Evolutionary conservation across 2,797 vertebrate species (phyloP), one percentile per base, ranked within the genome.

Genomic region (Chanos chanos): DNA sequence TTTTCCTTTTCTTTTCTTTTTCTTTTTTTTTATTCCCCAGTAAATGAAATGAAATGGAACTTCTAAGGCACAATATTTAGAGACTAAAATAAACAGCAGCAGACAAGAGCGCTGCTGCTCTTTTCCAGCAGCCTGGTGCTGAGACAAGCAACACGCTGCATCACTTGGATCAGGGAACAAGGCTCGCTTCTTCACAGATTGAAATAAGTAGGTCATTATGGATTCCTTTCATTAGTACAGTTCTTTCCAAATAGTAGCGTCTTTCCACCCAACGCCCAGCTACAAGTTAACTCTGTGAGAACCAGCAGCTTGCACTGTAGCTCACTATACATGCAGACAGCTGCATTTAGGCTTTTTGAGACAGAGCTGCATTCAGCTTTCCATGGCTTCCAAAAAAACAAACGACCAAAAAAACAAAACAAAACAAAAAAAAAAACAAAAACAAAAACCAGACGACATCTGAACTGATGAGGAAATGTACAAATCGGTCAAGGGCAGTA

Each of bases 171-270:
- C 66, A 72, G 64, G 66, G 77, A 54, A 85, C 87, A 83, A 87
- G 86, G 77, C 81, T 72, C 22, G 76, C 76, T 80, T 83, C 83
- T 85, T 76, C 66, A 85, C 77, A 48, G 10, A 56, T 71, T 54
- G 30, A 2, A 54, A 80, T 78, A 89, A 86, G 81, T 87, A 86
- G 85, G 85, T 88, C 83, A 85, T 72, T 75, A 73, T 82, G 79
- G 84, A 86, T 86, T 84, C 81, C 82, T 80, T 87, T 88, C 82
- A 86, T 83, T 85, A 84, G 83, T 82, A 80, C 80, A 71, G 63
- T 47, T 66, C 82, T 81, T 82, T 83, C 77, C 85, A 85, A 86
- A 88, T 79, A 85, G 75, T 76, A 79, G 76, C 64, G 61, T 77
- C 83, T 85, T 87, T 85, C 82, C 79, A 84, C 77, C 84, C 74